phyloP scores from a whole-genome alignment of 2,113 vertebrate species.

The Tamias sibiricus region DNA sequence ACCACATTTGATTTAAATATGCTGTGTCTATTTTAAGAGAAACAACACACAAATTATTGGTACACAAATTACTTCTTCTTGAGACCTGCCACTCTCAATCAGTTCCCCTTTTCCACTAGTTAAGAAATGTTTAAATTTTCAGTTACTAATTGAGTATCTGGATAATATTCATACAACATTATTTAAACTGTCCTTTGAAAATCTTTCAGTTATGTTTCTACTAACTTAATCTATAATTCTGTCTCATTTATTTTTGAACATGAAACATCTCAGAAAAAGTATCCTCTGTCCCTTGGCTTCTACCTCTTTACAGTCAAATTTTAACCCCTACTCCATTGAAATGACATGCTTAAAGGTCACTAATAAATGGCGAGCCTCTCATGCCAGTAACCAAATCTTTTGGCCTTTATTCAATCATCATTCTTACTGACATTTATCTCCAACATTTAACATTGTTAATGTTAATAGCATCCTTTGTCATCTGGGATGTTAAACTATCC shows the following conservation, averaged over 20 bases:
- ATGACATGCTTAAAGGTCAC: slow-evolving; percentile 55
- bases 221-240: slow-evolving; percentile 28
- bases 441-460: slow-evolving; percentile 33
- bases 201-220: slow-evolving; percentile 3
- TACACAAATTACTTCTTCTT: slow-evolving; percentile 39
- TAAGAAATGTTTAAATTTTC: slow-evolving; percentile 34
- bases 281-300: slow-evolving; percentile 28
- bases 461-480: slow-evolving; percentile 24
- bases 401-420: neutral
- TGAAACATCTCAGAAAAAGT: slow-evolving; percentile 37
- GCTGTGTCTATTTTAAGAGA: slow-evolving; percentile 41
- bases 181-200: slow-evolving; percentile 37
- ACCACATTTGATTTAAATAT: slow-evolving; percentile 34
- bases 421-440: slow-evolving; percentile 60
- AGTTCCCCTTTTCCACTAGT: neutral
- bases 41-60: slow-evolving; percentile 20
- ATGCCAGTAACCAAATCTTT: slow-evolving; percentile 51
- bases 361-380: slow-evolving; percentile 40
- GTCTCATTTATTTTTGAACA: slow-evolving; percentile 59
- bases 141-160: slow-evolving; percentile 8
- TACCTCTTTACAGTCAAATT: slow-evolving; percentile 54
- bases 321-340: slow-evolving; percentile 42
- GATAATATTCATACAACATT: slow-evolving; percentile 12
- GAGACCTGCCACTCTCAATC: neutral
- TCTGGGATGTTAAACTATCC: slow-evolving; percentile 9